phyloP scores from a whole-genome alignment of 2,113 vertebrate species.

The Lamprologus callipterus region DNA sequence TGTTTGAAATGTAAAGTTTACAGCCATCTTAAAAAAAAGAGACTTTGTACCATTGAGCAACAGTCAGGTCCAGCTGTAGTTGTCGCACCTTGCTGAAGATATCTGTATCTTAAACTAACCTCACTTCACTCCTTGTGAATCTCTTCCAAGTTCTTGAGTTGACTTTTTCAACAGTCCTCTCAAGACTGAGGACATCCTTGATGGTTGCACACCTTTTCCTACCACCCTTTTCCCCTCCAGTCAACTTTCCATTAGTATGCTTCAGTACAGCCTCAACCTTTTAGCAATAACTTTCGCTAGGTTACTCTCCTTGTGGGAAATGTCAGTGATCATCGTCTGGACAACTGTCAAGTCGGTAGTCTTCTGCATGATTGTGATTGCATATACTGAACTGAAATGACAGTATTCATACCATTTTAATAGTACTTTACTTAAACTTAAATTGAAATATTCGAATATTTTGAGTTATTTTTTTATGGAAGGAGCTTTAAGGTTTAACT shows the following conservation, averaged over 20 bases:
- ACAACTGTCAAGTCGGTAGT: neutral
- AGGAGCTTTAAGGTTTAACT: neutral
- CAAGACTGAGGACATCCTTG: neutral
- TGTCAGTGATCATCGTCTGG: neutral
- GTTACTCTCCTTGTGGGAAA: neutral
- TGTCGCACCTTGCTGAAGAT: rapidly evolving
- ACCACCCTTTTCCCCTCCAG: neutral
- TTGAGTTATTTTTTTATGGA: neutral
- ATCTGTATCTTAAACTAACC: neutral
- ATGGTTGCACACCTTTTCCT: neutral
- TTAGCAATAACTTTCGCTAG: neutral
- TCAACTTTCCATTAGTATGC: neutral
- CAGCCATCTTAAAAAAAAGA: neutral
- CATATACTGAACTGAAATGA: neutral
- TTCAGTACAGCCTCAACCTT: neutral
- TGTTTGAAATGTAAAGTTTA: neutral
- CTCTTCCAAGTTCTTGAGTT: neutral
- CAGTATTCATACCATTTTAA: neutral
- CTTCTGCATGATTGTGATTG: neutral
- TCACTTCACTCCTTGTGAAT: neutral
- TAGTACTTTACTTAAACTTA: neutral
- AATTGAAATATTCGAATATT: rapidly evolving
- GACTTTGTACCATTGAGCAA: neutral
- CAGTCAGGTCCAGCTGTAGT: neutral
- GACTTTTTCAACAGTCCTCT: neutral